phyloP scores from a whole-genome alignment of 2,113 vertebrate species.

The Pyrgilauda ruficollis region DNA sequence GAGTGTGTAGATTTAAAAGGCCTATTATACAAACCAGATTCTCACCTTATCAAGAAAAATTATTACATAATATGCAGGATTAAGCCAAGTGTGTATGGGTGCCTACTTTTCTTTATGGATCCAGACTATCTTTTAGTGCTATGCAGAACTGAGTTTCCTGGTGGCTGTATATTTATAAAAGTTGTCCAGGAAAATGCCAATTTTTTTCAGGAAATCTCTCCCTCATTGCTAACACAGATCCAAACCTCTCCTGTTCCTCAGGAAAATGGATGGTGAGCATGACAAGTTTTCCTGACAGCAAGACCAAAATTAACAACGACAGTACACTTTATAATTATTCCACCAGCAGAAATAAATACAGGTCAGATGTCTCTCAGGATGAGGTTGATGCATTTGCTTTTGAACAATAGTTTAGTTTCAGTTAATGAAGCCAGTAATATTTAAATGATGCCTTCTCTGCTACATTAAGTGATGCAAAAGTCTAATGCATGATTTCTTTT shows the following conservation, averaged over 20 bases:
- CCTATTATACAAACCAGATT: not conserved
- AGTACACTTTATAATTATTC: not conserved
- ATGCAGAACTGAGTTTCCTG: not conserved
- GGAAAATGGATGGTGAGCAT: not conserved
- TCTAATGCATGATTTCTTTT: not conserved
- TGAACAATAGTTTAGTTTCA: not conserved
- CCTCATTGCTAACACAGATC: not conserved
- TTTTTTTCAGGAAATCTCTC: not conserved
- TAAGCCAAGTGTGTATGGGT: fast-evolving
- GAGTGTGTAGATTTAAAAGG: not conserved
- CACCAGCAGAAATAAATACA: constrained; percentile 13
- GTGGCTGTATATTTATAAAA: not conserved
- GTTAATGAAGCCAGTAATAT: constrained; percentile 13
- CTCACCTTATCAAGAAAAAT: not conserved
- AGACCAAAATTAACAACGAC: not conserved
- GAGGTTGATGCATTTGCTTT: not conserved
- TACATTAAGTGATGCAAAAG: constrained; percentile 11
- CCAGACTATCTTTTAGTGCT: not conserved
- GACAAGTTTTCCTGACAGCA: not conserved
- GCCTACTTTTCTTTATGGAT: not conserved
- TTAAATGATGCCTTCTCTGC: not conserved
- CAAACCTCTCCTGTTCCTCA: not conserved
- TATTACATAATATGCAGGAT: not conserved
- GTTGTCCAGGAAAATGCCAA: not conserved
- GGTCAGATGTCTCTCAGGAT: not conserved